phyloP scores from a whole-genome alignment of 2,797 vertebrate genomes.

The Perodicticus potto region DNA sequence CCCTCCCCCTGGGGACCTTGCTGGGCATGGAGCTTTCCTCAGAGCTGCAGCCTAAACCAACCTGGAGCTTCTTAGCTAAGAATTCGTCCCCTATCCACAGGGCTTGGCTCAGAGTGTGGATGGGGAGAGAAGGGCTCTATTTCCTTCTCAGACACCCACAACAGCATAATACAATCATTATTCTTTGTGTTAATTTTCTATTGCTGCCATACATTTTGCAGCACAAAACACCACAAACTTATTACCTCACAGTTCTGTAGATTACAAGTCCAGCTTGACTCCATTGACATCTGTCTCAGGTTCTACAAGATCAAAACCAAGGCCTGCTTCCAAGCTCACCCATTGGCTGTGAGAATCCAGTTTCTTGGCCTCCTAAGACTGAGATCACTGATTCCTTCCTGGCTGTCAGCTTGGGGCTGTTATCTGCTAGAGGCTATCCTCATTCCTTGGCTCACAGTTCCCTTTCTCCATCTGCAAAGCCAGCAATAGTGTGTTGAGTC shows the following conservation, averaged over 20 bases:
- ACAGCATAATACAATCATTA: not conserved
- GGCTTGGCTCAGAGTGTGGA: not conserved
- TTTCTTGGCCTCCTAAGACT: not conserved
- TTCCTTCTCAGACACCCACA: slow-evolving; percentile 23
- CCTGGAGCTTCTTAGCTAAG: not conserved
- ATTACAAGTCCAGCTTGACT: not conserved
- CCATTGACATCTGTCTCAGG: not conserved
- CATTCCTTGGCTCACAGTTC: not conserved
- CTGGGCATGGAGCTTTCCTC: not conserved
- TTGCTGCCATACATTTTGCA: not conserved
- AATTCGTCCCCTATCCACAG: not conserved
- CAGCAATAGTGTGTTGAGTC: not conserved
- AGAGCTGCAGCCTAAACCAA: not conserved
- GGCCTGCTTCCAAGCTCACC: not conserved
- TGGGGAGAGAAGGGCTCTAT: not conserved
- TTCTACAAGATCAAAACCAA: not conserved
- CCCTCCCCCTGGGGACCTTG: not conserved
- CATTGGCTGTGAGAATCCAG: not conserved
- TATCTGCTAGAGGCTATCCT: not conserved
- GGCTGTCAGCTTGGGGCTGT: not conserved
- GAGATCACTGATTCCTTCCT: not conserved
- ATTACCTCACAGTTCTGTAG: not conserved
- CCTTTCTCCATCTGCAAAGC: not conserved
- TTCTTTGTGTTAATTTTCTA: not conserved
- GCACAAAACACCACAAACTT: not conserved